phyloP scores from a whole-genome alignment of 2,797 vertebrate genomes.

The Geotrypetes seraphini region DNA sequence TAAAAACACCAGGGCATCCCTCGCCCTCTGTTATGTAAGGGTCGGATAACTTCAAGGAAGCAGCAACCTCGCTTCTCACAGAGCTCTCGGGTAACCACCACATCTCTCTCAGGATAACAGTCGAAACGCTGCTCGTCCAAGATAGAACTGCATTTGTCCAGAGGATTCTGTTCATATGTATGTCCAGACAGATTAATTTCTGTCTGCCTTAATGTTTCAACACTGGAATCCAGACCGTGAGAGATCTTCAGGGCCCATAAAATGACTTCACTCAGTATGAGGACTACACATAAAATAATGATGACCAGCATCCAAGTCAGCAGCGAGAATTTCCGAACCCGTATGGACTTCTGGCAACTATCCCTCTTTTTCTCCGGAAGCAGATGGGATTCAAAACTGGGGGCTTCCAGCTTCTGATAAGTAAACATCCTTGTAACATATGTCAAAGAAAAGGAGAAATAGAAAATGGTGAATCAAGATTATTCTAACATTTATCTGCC shows the following conservation, averaged over 20 bases:
- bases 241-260: conserved; percentile 43
- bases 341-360: accelerated
- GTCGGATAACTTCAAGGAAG: conserved; percentile 34
- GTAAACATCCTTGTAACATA: conserved; percentile 39
- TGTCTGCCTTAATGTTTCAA: too few species aligned
- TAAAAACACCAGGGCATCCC: conserved; percentile 84
- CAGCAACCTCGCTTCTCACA: conserved; percentile 75
- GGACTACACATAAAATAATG: conserved; percentile 5
- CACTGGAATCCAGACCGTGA: too few species aligned
- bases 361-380: conserved; percentile 19
- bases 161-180: neutral
- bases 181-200: too few species aligned
- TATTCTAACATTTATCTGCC: too few species aligned
- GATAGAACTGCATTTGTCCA: conserved; percentile 39
- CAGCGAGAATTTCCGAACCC: conserved; percentile 8
- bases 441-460: too few species aligned
- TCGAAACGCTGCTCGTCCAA: conserved; percentile 64
- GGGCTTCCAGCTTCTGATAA: conserved; percentile 24
- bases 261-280: conserved; percentile 25
- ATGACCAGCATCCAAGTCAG: conserved; percentile 28
- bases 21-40: neutral
- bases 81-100: conserved; percentile 63
- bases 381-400: accelerated
- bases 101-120: conserved; percentile 66
- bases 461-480: too few species aligned